A percentile compares a stretch with the other conserved stretches of the same genome.
Evolutionary conservation across 2,797 vertebrate genomes (phyloP).

Genomic region (Poecilia picta): DNA sequence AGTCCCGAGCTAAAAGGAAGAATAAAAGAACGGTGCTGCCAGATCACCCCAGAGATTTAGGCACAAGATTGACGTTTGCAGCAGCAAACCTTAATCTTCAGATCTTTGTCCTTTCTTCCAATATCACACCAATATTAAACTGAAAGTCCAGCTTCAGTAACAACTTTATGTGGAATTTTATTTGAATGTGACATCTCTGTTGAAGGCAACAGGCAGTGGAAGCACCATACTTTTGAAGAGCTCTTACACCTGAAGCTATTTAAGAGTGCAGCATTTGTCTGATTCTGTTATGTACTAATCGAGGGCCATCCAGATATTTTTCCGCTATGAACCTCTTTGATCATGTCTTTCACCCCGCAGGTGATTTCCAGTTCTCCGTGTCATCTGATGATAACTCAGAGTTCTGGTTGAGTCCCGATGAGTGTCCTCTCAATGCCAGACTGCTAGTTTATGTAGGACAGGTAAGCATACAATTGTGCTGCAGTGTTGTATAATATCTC

Average conservation of each 20-base stretch:
- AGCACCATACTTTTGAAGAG: not conserved
- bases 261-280: conserved; percentile 7
- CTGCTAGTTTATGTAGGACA: conserved; percentile 92
- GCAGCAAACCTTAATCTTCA: conserved; percentile 1
- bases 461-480: conserved; percentile 75
- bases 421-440: conserved; percentile 88
- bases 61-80: not conserved
- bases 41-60: not conserved
- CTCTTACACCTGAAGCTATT: conserved; percentile 16
- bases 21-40: not conserved
- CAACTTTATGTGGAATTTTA: not conserved
- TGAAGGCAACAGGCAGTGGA: not conserved
- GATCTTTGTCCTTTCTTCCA: not conserved
- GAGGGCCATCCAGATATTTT: conserved; percentile 25
- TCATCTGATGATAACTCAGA: conserved; percentile 98
- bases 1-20: not conserved
- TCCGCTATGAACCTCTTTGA: conserved; percentile 40
- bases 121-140: not conserved
- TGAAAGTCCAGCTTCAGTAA: conserved; percentile 1
- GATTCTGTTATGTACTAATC: conserved; percentile 12
- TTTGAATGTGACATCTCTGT: conserved; percentile 8
- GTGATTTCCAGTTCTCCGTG: conserved; percentile 97
- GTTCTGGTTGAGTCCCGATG: conserved; percentile 94
- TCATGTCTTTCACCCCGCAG: conserved; percentile 70
- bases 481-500: conserved; percentile 12